These are phyloP conservation scores for Acrossocheilus fasciatus DNA, from an alignment of 2,797 vertebrate genomes.

Conservation along the genomic window DNA sequence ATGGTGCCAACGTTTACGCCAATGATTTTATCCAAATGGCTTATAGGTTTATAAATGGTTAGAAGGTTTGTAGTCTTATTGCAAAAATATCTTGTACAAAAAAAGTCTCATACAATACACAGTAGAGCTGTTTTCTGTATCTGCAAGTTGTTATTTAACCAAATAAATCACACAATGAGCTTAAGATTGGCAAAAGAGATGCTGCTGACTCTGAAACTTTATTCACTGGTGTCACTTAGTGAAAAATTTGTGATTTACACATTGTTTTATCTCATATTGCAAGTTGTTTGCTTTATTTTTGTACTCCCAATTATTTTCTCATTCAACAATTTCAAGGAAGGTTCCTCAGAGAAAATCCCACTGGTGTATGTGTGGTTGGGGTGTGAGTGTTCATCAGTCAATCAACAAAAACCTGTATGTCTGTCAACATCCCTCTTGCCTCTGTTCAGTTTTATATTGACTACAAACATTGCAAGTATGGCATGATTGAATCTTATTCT, in stretches of 20 bases:
- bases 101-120: not conserved
- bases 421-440: not conserved
- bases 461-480: not conserved
- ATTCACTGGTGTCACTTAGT: not conserved
- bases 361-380: not conserved
- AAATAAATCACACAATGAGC: not conserved
- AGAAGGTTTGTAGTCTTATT: slow-evolving; percentile 59
- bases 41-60: not conserved
- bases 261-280: not conserved
- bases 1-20: slow-evolving; percentile 57
- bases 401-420: slow-evolving; percentile 1
- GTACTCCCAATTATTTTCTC: not conserved
- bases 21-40: slow-evolving; percentile 65
- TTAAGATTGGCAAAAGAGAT: slow-evolving; percentile 4
- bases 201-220: not conserved
- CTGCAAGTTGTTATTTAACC: not conserved
- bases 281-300: slow-evolving; percentile 6
- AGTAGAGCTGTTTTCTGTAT: not conserved
- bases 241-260: not conserved
- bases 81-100: not conserved
- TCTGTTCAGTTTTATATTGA: slow-evolving; percentile 19
- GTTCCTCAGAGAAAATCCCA: not conserved
- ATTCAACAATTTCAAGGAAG: not conserved
- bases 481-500: not conserved
- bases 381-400: not conserved